A percentile compares a stretch with the other conserved stretches of the same genome.
phyloP scores from a whole-genome alignment of 1,140 invertebrate genomes.

The Thaumatotibia leucotreta region DNA sequence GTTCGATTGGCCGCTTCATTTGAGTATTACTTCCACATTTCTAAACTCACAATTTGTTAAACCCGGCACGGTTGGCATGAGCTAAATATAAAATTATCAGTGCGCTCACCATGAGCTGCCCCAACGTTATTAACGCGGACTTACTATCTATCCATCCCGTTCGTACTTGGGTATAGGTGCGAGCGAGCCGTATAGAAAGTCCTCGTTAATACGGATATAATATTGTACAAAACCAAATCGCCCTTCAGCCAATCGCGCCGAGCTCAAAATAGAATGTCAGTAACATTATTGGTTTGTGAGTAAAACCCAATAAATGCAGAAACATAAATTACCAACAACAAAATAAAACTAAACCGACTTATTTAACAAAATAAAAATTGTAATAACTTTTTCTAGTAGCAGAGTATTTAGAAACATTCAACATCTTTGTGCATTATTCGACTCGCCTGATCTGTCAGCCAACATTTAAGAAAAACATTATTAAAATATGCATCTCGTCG shows the following conservation, averaged over 20 bases:
- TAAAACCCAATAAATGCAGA: not conserved
- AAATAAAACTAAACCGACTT: not conserved
- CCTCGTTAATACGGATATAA: not conserved
- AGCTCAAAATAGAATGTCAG: not conserved
- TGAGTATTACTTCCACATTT: conserved; percentile 1
- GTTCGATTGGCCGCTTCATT: not conserved
- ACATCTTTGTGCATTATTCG: not conserved
- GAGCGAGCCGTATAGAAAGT: too few species aligned
- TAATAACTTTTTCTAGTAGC: not conserved
- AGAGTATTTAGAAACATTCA: not conserved
- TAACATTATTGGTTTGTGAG: not conserved
- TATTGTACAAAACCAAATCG: not conserved
- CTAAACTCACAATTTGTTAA: not conserved
- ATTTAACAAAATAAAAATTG: not conserved
- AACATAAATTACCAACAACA: not conserved
- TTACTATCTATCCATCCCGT: too few species aligned
- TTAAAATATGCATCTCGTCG: too few species aligned
- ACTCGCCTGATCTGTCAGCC: not conserved
- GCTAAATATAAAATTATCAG: not conserved
- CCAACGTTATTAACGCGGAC: too few species aligned
- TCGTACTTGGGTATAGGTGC: too few species aligned
- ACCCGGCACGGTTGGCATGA: not conserved
- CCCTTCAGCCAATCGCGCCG: not conserved
- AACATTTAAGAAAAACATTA: not conserved
- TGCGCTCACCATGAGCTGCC: too few species aligned